Evolutionary conservation across 1,140 invertebrate species (phyloP).

Genomic region (Trichonephila inaurata): DNA sequence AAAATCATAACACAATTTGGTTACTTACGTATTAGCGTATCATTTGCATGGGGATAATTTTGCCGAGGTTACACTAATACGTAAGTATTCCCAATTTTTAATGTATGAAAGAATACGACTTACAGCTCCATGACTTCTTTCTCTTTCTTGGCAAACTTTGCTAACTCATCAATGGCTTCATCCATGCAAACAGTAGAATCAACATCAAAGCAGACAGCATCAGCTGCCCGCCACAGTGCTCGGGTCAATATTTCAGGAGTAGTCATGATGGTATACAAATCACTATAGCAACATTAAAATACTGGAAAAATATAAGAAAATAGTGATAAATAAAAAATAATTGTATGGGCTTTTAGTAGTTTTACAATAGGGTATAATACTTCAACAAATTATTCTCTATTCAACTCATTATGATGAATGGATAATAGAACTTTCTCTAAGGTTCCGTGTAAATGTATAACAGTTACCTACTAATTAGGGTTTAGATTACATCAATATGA

Average conservation of each 20-base stretch:
- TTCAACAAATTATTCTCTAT: no score
- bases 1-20: no score
- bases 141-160: conserved; percentile 95
- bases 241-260: conserved; percentile 49
- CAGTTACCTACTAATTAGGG: no score
- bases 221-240: conserved; percentile 88
- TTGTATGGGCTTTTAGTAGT: no score
- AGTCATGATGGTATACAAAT: neutral
- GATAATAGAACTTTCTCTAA: no score
- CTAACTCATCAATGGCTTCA: conserved; percentile 98
- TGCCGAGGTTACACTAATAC: no score
- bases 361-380: no score
- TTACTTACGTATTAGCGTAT: no score
- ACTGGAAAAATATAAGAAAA: neutral
- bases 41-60: no score
- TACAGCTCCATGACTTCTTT: conserved; percentile 92
- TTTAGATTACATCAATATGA: no score
- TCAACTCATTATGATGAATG: no score
- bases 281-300: neutral
- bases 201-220: conserved; percentile 98
- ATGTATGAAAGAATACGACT: conserved; percentile 79
- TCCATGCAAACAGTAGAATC: conserved; percentile 98
- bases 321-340: neutral
- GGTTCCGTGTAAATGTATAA: no score
- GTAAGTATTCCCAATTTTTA: neutral